Conservation (phyloP, 2,797 vertebrate species). For the Anableps anableps region DNA sequence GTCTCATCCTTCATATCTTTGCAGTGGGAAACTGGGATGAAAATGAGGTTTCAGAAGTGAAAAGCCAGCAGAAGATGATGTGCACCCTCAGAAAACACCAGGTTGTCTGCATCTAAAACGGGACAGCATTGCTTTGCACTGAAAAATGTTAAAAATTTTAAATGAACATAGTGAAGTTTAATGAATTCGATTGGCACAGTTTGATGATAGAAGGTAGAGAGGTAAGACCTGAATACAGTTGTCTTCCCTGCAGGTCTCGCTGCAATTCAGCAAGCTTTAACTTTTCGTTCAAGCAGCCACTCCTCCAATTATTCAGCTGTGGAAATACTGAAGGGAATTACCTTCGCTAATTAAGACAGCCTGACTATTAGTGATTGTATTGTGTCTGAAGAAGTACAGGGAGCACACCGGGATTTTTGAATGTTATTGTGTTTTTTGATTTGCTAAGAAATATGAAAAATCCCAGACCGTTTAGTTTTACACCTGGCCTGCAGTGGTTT, state of each 20-base stretch:
- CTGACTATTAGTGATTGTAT: not conserved
- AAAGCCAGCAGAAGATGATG: not conserved
- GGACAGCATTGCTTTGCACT: not conserved
- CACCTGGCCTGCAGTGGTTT: not conserved
- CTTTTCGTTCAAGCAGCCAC: conserved; percentile 17
- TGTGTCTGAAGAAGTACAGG: not conserved
- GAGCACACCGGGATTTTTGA: not conserved
- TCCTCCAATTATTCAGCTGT: conserved; percentile 22
- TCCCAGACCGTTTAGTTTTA: not conserved
- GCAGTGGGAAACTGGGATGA: not conserved
- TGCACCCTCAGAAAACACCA: not conserved
- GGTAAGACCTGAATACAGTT: not conserved
- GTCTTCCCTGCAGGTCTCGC: conserved; percentile 5
- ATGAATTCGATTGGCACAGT: not conserved
- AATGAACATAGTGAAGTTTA: not conserved
- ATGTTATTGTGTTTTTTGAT: not conserved
- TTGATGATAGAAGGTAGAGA: not conserved
- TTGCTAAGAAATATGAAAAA: not conserved
- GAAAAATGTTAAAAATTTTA: not conserved
- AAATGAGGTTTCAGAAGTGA: not conserved
- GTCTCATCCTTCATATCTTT: not conserved
- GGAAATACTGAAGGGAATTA: conserved; percentile 1
- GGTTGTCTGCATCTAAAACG: not conserved
- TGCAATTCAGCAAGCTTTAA: conserved; percentile 9
- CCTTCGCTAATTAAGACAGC: conserved; percentile 13